These are phyloP conservation scores for Propithecus coquereli DNA, from an alignment of 2,113 vertebrate genomes.

Conservation along the genomic window DNA sequence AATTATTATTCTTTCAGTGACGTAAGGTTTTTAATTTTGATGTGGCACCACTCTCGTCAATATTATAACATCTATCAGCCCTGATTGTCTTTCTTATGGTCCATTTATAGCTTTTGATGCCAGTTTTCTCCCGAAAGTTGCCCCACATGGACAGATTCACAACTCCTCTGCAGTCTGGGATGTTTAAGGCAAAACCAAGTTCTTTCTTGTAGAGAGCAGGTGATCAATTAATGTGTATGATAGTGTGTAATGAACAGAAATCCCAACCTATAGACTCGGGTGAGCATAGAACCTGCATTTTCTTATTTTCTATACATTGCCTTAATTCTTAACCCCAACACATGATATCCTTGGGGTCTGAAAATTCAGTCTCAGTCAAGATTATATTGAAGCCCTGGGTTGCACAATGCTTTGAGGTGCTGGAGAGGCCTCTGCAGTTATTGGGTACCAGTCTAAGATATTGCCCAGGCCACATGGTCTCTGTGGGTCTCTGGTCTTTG, in stretches of 20 bases:
- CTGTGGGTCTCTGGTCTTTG: neutral
- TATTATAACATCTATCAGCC: neutral
- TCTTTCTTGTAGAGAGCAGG: neutral
- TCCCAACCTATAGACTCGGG: neutral
- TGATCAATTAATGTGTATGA: neutral
- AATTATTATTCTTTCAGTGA: neutral
- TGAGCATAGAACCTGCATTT: neutral
- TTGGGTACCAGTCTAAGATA: neutral
- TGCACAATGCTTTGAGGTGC: too few species aligned
- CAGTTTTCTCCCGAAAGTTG: neutral
- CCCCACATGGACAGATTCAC: neutral
- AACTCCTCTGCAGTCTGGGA: neutral
- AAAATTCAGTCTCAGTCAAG: neutral
- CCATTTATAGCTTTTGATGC: neutral
- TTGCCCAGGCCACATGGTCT: neutral
- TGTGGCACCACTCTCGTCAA: neutral
- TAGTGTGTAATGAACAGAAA: neutral
- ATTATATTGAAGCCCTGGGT: accelerated
- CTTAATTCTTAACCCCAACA: neutral
- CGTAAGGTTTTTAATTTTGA: neutral
- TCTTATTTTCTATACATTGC: neutral
- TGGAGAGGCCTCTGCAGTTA: neutral
- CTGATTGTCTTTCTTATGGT: neutral
- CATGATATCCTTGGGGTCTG: neutral
- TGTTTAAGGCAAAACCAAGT: neutral